Percentiles rank a stretch among this genome's conserved stretches.
These are phyloP conservation scores for Acronicta aceris DNA, from an alignment of 2,888 invertebrate species.

Conservation along the genomic window DNA sequence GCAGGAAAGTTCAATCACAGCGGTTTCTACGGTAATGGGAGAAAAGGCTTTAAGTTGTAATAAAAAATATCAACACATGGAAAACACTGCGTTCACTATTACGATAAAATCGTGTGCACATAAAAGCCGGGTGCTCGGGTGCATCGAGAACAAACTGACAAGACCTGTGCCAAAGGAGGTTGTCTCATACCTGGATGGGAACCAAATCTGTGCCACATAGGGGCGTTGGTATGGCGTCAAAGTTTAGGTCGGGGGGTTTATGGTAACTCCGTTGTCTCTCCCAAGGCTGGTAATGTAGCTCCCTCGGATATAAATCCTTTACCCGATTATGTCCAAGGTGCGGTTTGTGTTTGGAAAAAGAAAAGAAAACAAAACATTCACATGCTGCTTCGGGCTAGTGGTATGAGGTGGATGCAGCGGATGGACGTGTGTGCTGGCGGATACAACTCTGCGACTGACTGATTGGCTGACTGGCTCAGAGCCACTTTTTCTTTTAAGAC, in stretches of 20 bases:
- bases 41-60: constrained; percentile 42
- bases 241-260: constrained; percentile 88
- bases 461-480: constrained; percentile 6
- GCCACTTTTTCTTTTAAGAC: background rate
- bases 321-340: constrained; percentile 87
- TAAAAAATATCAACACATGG: constrained; percentile 65
- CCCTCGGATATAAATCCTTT: constrained; percentile 89
- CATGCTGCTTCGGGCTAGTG: constrained; percentile 88
- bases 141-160: constrained; percentile 78
- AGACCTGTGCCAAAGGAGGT: constrained; percentile 79
- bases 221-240: constrained; percentile 86
- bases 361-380: constrained; percentile 90
- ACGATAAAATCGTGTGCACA: constrained; percentile 76
- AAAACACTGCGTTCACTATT: constrained; percentile 69
- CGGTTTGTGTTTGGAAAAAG: constrained; percentile 88
- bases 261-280: constrained; percentile 90
- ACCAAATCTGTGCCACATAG: constrained; percentile 86
- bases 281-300: constrained; percentile 91
- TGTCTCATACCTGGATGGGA: constrained; percentile 87
- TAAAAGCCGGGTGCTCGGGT: constrained; percentile 83
- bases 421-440: constrained; percentile 72
- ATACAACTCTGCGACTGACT: constrained; percentile 74
- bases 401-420: constrained; percentile 83
- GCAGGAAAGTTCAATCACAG: constrained; percentile 66
- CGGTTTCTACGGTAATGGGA: constrained; percentile 39